These are phyloP conservation scores for Listrodromus nycthemerus DNA, from an alignment of 2,888 invertebrate genomes.

Conservation along the genomic window DNA sequence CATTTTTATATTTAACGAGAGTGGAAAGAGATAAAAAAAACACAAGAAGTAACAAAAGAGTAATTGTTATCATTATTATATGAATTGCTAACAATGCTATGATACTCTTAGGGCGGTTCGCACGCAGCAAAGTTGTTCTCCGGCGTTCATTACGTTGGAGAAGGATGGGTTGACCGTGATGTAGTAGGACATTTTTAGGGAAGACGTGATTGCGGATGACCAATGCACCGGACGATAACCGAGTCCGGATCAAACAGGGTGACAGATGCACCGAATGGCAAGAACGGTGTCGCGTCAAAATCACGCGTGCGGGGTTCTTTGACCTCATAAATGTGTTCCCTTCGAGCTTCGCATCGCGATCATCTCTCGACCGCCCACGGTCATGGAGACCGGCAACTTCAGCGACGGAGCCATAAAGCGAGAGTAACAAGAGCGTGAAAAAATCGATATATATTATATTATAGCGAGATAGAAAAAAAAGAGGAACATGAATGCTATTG, in stretches of 20 bases:
- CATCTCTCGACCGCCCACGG: not conserved
- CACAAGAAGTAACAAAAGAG: conserved; percentile 64
- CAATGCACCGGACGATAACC: not conserved
- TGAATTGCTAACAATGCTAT: conserved; percentile 74
- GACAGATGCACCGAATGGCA: conserved; percentile 43
- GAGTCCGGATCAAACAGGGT: conserved; percentile 69
- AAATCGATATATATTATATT: conserved; percentile 53
- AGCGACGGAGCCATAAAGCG: conserved; percentile 20
- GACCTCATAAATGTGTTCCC: conserved; percentile 33
- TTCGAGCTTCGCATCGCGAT: conserved; percentile 4
- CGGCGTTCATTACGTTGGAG: conserved; percentile 37
- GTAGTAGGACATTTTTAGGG: not conserved
- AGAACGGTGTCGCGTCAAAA: conserved; percentile 22
- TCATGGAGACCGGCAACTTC: conserved; percentile 4
- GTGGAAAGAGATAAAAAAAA: conserved; percentile 57
- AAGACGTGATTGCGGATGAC: not conserved
- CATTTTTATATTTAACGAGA: conserved; percentile 85
- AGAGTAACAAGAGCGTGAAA: conserved; percentile 32
- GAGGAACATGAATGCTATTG: conserved; percentile 23
- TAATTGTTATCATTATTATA: conserved; percentile 78
- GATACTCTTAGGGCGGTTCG: conserved; percentile 75
- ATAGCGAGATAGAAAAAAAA: conserved; percentile 14
- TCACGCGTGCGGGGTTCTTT: conserved; percentile 51
- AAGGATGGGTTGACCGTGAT: conserved; percentile 47
- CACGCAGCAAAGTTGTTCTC: conserved; percentile 51